Percentiles rank a stretch among this genome's conserved stretches.
Conservation (phyloP, 2,113 vertebrate genomes). For the Zosterops pallidus region DNA sequence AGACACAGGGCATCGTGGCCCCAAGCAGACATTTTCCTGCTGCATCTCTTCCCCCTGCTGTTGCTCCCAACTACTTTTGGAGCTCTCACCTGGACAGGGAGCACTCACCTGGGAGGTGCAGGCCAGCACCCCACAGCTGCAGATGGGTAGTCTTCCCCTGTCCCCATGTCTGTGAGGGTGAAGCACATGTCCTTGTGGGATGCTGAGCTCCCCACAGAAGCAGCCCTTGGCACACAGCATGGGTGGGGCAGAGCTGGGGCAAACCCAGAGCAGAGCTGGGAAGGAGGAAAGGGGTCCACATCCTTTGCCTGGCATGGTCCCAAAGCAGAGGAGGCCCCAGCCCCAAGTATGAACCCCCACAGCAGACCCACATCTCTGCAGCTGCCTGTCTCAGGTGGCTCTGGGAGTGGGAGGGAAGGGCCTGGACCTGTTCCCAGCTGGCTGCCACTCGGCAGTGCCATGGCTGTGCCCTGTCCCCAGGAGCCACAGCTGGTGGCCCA, state of each 20-base stretch:
- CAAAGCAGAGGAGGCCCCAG: accelerated
- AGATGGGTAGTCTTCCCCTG: neutral
- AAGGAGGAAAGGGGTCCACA: accelerated
- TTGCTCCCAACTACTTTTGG: neutral
- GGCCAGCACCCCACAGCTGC: neutral
- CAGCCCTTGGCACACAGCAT: accelerated
- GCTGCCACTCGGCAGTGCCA: accelerated
- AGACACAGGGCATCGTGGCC: accelerated
- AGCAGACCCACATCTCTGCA: accelerated
- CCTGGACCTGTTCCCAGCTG: accelerated
- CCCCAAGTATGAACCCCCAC: accelerated
- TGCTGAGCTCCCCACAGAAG: accelerated
- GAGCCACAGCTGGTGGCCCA: accelerated
- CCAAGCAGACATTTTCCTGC: neutral
- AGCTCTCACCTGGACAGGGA: accelerated
- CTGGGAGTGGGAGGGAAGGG: neutral
- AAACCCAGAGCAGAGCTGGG: neutral
- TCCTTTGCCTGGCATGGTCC: neutral
- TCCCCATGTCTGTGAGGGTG: too few species aligned
- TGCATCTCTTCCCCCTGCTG: neutral
- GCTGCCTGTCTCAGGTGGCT: accelerated
- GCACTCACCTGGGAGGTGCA: too few species aligned
- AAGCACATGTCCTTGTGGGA: neutral
- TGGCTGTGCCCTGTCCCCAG: neutral
- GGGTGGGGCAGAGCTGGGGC: neutral